Evolutionary conservation across 2,113 vertebrate species (phyloP).

Genomic region (Eptatretus burgeri): DNA sequence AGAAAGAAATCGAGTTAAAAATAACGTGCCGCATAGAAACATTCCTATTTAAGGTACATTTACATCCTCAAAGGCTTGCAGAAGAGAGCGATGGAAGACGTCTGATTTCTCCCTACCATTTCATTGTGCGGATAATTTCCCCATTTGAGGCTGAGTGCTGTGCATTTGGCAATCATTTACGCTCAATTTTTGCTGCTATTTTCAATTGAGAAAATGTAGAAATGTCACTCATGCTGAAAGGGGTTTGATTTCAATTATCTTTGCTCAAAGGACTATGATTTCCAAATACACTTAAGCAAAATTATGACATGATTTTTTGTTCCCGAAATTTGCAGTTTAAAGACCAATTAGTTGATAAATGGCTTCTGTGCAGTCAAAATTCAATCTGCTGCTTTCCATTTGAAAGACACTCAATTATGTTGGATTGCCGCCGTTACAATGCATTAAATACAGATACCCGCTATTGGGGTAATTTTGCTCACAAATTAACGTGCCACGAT

Average conservation of each 20-base stretch:
- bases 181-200: constrained; percentile 99
- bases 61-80: no score
- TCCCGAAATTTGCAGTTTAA: constrained; percentile 99
- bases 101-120: constrained; percentile 15
- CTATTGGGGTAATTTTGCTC: constrained; percentile 99
- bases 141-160: constrained; percentile 99
- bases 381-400: constrained; percentile 99
- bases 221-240: constrained; percentile 99
- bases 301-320: constrained; percentile 99
- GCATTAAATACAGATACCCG: constrained; percentile 99
- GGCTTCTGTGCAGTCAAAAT: constrained; percentile 99
- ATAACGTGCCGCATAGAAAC: background rate
- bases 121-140: constrained; percentile 99
- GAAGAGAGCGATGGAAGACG: no score
- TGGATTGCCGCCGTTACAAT: constrained; percentile 99
- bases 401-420: constrained; percentile 99
- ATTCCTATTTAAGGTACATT: background rate
- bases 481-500: constrained; percentile 99
- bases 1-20: background rate
- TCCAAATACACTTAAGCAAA: constrained; percentile 99
- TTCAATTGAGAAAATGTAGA: constrained; percentile 99
- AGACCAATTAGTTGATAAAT: constrained; percentile 99
- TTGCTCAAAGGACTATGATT: constrained; percentile 99
- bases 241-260: constrained; percentile 99
- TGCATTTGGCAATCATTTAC: constrained; percentile 99